phyloP scores from a whole-genome alignment of 2,113 vertebrate species.

The Pangasianodon hypophthalmus region DNA sequence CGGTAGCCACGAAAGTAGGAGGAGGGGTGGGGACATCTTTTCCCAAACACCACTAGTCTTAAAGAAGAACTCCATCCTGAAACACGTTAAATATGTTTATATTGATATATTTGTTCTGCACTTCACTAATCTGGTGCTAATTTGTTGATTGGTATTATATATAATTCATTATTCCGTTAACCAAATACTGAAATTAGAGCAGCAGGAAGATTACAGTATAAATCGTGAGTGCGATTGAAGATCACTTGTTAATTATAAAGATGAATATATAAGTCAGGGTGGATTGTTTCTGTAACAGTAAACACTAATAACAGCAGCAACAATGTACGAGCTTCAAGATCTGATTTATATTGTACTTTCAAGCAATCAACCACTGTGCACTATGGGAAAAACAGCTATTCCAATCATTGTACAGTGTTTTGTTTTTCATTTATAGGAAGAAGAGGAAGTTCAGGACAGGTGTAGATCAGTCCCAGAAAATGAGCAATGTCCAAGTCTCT shows the following conservation, averaged over 20 bases:
- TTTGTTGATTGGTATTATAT: neutral
- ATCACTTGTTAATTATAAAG: too few relatives aligned
- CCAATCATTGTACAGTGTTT: neutral
- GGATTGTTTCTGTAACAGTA: too few relatives aligned
- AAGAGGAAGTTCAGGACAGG: slow-evolving; percentile 29
- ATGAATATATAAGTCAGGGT: too few relatives aligned
- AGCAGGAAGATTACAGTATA: too few relatives aligned
- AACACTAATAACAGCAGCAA: too few relatives aligned
- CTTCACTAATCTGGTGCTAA: neutral
- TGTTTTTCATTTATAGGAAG: too few relatives aligned
- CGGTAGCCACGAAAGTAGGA: neutral
- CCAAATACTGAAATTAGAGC: too few relatives aligned
- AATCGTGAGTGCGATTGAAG: too few relatives aligned
- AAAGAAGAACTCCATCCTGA: neutral
- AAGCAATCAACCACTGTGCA: neutral
- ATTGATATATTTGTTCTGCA: neutral
- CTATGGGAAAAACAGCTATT: neutral
- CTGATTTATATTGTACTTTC: too few relatives aligned
- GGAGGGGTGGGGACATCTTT: neutral
- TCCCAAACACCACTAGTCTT: neutral
- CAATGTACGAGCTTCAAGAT: too few relatives aligned
- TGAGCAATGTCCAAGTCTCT: neutral
- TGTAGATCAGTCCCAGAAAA: slow-evolving; percentile 29
- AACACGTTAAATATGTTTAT: neutral
- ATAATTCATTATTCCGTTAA: neutral